Base-by-base conservation (phyloP, 2,113 vertebrate genomes). In the Nycticorax nycticorax region DNA sequence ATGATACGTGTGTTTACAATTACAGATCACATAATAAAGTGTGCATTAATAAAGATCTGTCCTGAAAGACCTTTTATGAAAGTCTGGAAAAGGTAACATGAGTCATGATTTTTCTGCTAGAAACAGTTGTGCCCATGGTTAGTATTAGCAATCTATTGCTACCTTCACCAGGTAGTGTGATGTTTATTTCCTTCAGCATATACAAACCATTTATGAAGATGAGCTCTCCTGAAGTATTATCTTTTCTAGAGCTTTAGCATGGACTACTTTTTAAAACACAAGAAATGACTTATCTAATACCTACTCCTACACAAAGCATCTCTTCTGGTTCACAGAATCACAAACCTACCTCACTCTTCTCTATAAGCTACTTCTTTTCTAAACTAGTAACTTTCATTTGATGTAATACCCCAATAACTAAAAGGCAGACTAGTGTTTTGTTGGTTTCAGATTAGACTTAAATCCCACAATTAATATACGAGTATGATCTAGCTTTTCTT, bases 161-260 rank as follows among this genome's bases (percentile, higher is more conserved):
- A 84, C 59, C 23, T 59, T 41, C 60, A 74, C 28, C n/a, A 91
- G 52, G 43, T 26, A 92, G 32, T 72, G 74, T 91, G 79, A 93
- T 79, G 33, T 45, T 95, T 68, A 87, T 95, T 92, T 94, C 82
- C 95, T 97, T 97, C 93, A 92, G 55, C 24, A 72, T 24, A 45
- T 13, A 72, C 4, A 85, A 72, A 91, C 52, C 32, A 80, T 47
- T 91, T 92, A 93, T 55, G 84, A 96, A 69, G 45, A 47, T 0
- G 3, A 94, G 33, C 30, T 92, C 90, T 94, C 30, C 35, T 60
- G 66, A 64, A 48, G 17, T 15, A 53, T 47, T 81, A 50, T 48
- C 26, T 88, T 92, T 80, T 81, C 73, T 85, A 86, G 35, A 76
- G 75, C 52, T 47, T 94, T 75, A 88, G 56, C 6, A 26, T 10